Base-by-base conservation (phyloP, 2,797 vertebrate species). In the Hypotaenidia okinawae region DNA sequence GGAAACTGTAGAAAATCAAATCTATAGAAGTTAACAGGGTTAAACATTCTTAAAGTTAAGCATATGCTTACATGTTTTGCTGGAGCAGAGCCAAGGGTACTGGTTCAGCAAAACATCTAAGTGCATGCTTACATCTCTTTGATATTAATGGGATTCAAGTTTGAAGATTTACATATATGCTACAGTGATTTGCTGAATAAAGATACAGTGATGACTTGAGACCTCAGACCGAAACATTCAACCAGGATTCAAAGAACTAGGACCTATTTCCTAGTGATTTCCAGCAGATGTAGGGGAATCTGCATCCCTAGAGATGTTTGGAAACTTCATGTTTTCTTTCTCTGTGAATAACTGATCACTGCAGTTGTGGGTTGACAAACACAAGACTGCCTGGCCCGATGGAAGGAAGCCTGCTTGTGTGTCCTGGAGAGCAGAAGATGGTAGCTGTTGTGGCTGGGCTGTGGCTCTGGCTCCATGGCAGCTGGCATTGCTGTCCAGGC, bases 1-100 rank as follows among this genome's bases (percentile, higher is more conserved):
- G 77, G 74, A 84, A 93, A 83, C 84, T 95, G 93, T 92, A 95
- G 90, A 93, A 96, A 96, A 95, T 95, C 88, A 89, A 90, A 67
- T 70, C 77, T 90, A 80, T 90, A 87, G 86, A 85, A 85, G 85
- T 68, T 94, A 97, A 92, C 66, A 90, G 94, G 86, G 84, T 94
- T 95, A 96, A 80, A 90, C 54, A 55, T 94, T 95, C 90, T 90
- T 94, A 90, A 95, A 90, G 61, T 89, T 94, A 96, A 94, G 90
- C 77, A 68, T 83, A 94, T 6, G 41, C 77, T 96, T 93, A 94
- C 95, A 87, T 92, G 91, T 91, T 96, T 94, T 94, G 57, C 93
- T 94, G 91, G 85, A 95, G 6, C 32, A 24, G 37, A 68, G 90
- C 91, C 95, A 96, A 91, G 62, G 52, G 64, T 95, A 83, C 67